Evolutionary conservation across 1,140 invertebrate genomes (phyloP), one percentile per base, ranked within the genome.

Genomic region (Drosophila micromelanica): DNA sequence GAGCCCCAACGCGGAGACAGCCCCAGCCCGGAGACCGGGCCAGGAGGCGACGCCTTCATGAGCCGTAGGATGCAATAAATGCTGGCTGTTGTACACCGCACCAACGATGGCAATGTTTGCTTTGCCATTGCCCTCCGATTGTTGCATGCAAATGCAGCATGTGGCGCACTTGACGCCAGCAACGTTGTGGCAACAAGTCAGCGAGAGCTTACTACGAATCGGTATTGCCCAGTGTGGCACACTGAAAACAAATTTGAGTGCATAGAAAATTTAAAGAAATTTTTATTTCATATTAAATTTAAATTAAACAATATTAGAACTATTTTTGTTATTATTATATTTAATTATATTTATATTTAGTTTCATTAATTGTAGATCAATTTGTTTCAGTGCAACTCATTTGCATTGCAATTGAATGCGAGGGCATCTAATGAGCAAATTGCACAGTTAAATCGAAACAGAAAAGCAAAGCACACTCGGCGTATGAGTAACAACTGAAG

Each of bases 111-210:
- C 54, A 60, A 55, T 68, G 63, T 73, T 73, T 73, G 64, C 71
- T 60, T 40, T 76, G 70, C 17, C 48, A 55, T 49, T 46, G 60
- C 61, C 65, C 43, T 13, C 48, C 60, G 30, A 62, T 73, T 79
- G 80, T 85, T 85, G 80, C 76, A 84, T 84, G 80, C 76, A 84
- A 84, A 84, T 84, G 80, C 80, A 69, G 67, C 76, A 70, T 61
- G 71, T 69, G 71, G 56, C 71, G 37, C 48, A 51, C 63, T 68
- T 73, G 72, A 65, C 55, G 46, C 40, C 69, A 40, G 48, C 78
- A 68, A 73, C 78, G 81, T 72, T 73, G 73, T 74, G 74, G 68
- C 79, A 86, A 86, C 78, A 78, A 80, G 65, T 67, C 73, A 57
- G 62, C 48, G 40, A 32, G 64, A 62, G 37, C 51, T 42, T 46